These are phyloP conservation scores for Serrognathus titanus DNA, from an alignment of 2,888 invertebrate species.

Conservation along the genomic window DNA sequence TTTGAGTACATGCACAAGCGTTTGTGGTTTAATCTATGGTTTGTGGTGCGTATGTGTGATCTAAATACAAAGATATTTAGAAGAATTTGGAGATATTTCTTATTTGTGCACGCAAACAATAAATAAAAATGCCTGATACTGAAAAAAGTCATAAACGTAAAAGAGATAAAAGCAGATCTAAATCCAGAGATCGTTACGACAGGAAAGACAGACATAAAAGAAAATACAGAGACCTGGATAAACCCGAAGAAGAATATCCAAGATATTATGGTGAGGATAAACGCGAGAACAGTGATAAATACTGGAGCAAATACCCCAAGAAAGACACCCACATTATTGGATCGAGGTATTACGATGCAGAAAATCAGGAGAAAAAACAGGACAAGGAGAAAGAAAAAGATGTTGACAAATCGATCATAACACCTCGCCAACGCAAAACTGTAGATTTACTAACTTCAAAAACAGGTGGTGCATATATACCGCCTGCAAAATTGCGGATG, in stretches of 20 bases:
- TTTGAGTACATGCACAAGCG: no score
- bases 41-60: no score
- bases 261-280: constrained; percentile 43
- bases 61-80: no score
- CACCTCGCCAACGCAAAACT: constrained; percentile 49
- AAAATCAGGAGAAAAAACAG: constrained; percentile 20
- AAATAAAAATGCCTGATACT: no score
- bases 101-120: no score
- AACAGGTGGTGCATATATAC: constrained; percentile 96
- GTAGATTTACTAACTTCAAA: constrained; percentile 73
- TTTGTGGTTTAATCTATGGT: no score
- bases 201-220: constrained; percentile 10
- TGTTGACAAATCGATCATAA: constrained; percentile 37
- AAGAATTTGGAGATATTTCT: no score
- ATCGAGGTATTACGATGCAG: constrained; percentile 37
- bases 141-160: constrained; percentile 4
- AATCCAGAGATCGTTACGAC: constrained; percentile 14
- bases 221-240: constrained; percentile 23
- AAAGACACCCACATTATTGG: constrained; percentile 41
- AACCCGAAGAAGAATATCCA: constrained; percentile 25
- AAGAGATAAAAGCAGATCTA: constrained; percentile 13
- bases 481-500: constrained; percentile 90
- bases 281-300: constrained; percentile 38
- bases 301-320: constrained; percentile 47
- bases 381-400: constrained; percentile 24